Conservation (phyloP, 2,888 invertebrate genomes). For the Meteorus cinctellus region DNA sequence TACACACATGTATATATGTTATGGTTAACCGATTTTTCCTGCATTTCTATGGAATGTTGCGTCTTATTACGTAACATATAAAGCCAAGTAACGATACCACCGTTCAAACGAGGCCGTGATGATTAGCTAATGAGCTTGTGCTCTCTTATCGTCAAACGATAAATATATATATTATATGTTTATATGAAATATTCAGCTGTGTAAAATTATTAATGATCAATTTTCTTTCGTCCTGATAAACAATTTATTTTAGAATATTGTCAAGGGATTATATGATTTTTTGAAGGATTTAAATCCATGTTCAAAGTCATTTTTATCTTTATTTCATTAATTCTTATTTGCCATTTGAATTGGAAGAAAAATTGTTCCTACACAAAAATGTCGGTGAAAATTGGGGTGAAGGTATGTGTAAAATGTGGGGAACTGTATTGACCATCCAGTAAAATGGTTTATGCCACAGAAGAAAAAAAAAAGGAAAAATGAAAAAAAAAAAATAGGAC, state of each 20-base stretch:
- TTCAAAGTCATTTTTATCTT: neutral
- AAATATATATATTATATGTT: slow-evolving; percentile 30
- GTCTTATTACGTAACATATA: slow-evolving; percentile 45
- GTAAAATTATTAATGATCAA: neutral
- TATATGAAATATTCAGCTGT: neutral
- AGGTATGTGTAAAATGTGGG: neutral
- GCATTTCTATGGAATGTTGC: slow-evolving; percentile 34
- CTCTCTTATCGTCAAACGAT: slow-evolving; percentile 45
- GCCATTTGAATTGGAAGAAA: neutral
- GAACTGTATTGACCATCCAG: neutral
- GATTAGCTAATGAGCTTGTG: slow-evolving; percentile 52
- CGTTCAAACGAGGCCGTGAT: slow-evolving; percentile 47
- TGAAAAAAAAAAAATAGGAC: neutral
- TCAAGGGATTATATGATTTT: no score
- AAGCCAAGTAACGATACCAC: slow-evolving; percentile 39
- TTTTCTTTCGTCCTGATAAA: neutral
- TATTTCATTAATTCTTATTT: neutral
- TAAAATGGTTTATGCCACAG: neutral
- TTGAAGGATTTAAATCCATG: no score
- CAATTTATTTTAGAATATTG: neutral
- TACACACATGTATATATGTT: neutral
- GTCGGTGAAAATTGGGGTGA: slow-evolving; percentile 1
- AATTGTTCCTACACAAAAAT: neutral
- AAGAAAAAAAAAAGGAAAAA: neutral
- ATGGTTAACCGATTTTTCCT: slow-evolving; percentile 37